phyloP scores from a whole-genome alignment of 2,888 invertebrate genomes.

The Stenolophus ochropezus region DNA sequence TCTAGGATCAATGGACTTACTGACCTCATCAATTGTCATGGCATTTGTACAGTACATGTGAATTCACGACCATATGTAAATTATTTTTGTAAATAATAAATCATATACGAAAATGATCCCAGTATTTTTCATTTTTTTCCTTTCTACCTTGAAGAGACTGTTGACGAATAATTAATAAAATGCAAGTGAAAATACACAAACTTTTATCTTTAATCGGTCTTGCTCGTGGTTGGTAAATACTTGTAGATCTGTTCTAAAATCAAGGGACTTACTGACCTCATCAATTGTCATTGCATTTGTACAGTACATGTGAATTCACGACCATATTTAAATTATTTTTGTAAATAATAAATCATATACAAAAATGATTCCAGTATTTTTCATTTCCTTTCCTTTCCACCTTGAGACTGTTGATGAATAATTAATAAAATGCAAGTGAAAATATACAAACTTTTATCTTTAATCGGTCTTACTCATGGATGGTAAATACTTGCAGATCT shows the following conservation, averaged over 20 bases:
- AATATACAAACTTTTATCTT: too few species aligned
- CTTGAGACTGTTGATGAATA: too few species aligned
- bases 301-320: constrained; percentile 42
- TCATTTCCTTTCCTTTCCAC: too few species aligned
- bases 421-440: too few species aligned
- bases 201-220: too few species aligned
- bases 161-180: too few species aligned
- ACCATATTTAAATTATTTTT: constrained; percentile 35
- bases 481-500: constrained; percentile 35
- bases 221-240: too few species aligned
- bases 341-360: constrained; percentile 13
- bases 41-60: constrained; percentile 38
- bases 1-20: constrained; percentile 16
- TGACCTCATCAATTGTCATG: constrained; percentile 29
- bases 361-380: too few species aligned
- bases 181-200: too few species aligned
- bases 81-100: constrained; percentile 36
- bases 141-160: too few species aligned
- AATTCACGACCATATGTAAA: constrained; percentile 29
- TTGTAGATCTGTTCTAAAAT: too few species aligned
- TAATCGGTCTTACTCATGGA: constrained; percentile 55
- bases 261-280: too few species aligned
- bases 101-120: neutral
- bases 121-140: neutral
- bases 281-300: constrained; percentile 18